Conservation (phyloP, 2,888 invertebrate genomes). For the Spodoptera littoralis region DNA sequence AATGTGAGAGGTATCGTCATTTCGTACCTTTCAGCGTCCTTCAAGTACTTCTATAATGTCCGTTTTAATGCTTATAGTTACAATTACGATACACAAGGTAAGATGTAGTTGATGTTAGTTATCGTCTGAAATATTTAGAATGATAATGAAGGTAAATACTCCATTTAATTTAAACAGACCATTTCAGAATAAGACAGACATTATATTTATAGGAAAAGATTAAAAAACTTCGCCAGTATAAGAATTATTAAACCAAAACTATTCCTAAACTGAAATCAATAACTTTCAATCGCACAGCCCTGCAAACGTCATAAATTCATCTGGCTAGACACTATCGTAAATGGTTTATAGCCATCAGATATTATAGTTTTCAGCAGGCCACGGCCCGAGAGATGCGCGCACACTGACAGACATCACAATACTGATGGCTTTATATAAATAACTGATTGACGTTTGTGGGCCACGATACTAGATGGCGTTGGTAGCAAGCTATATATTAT, state of each 20-base stretch:
- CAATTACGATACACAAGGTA: no score
- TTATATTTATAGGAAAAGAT: no score
- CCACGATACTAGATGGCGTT: conserved; percentile 43
- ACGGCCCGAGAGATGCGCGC: conserved; percentile 47
- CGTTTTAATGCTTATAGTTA: no score
- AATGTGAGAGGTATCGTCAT: no score
- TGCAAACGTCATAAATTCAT: conserved; percentile 66
- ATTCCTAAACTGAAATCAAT: conserved; percentile 24
- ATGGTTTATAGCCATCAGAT: conserved; percentile 73
- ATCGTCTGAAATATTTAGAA: no score
- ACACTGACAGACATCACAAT: conserved; percentile 52
- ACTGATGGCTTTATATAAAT: conserved; percentile 48
- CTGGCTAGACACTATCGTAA: conserved; percentile 79
- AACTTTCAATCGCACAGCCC: conserved; percentile 52
- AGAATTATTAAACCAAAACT: not conserved
- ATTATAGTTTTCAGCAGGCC: conserved; percentile 68
- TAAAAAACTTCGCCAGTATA: no score
- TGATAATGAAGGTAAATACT: no score
- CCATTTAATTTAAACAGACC: no score
- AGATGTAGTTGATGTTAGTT: no score
- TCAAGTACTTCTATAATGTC: no score
- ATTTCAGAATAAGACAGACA: no score
- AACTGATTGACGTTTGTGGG: conserved; percentile 29
- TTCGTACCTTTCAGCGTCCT: not conserved
- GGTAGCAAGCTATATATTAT: conserved; percentile 25